Evolutionary conservation across 2,113 vertebrate genomes (phyloP), one percentile per base, ranked within the genome.

Genomic region (Gymnogyps californianus): DNA sequence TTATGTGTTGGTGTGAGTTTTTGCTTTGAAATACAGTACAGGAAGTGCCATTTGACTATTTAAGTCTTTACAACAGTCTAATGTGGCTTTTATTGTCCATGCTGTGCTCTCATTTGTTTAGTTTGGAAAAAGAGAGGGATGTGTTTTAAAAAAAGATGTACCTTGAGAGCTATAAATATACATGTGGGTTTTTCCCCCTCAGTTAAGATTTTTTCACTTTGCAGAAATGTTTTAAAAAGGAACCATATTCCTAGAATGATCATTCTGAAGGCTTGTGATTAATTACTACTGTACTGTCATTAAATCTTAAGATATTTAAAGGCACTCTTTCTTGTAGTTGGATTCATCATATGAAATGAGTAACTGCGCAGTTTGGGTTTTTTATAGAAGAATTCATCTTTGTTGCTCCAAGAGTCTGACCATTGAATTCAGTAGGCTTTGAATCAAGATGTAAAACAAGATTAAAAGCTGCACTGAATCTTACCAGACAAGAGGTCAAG

Each of bases 231-330:
- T 87, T 51, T 34, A 32, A n/a, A 59, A 96, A 96, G 38, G 58
- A 69, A 52, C 47, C 31, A 5, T 94, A 88, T 80, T 90, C 34
- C 26, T 69, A 57, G 32, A 83, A 69, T 83, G 65, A 40, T 84
- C 75, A 95, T 92, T 89, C 26, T n/a, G 66, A 93, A 66, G 49
- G 46, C 28, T 94, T 84, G 46, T 87, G 52, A 75, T 96, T 92
- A 94, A 88, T 95, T 96, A 46, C 26, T 71, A 4, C 67, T 71
- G 52, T 75, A 28, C 40, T 65, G 14, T 26, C 21, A 57, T 88
- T 96, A 91, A 93, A 77, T 62, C 31, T 94, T 38, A 88, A 94
- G 71, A 32, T 91, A 78, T 71, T 94, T 96, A 67, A 93, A 88
- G 32, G 7, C 29, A 65, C 15, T 70, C 31, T 70, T 75, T 87